Evolutionary conservation across 2,797 vertebrate species (phyloP), one percentile per base, ranked within the genome.

Genomic region (Scomberomorus guttatus): DNA sequence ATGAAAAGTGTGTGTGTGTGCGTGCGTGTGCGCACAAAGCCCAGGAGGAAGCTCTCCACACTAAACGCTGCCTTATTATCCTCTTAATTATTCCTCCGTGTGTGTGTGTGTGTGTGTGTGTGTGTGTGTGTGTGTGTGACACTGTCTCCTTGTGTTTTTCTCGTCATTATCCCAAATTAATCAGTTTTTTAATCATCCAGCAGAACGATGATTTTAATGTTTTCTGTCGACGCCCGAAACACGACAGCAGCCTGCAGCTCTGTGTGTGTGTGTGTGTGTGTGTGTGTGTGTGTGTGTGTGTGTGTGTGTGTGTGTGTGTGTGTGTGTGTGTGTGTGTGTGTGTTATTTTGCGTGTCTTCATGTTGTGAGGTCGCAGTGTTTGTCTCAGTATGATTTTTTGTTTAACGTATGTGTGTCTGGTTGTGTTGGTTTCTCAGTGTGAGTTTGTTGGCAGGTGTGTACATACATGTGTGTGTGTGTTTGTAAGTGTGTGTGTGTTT

Each of bases 141-240:
- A 71, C 61, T 85, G 93, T 94, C 91, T 93, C 85, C 73, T 89
- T 71, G 87, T 89, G 82, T 95, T 90, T 90, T 84, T 92, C 87
- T 90, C 85, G 67, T 92, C 90, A 87, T 94, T 92, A 92, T 93
- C 92, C 63, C 86, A 93, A 88, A 94, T 94, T 94, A 95, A 95
- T 95, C 93, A 87, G 84, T 90, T 86, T 91, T 93, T 91, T 95
- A 94, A 95, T 95, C 90, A 92, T 92, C 93, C 91, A 87, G 75
- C 88, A 90, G 94, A 95, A 96, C 89, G 24, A 95, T 90, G 92
- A 92, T 90, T 93, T 93, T 93, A 95, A 94, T 93, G 93, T 93
- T 94, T 92, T 88, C 79, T 90, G 89, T 91, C 85, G 51, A 89
- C 42, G 70, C 44, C 64, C 74, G 70, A 86, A 80, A 70, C 75